phyloP scores from a whole-genome alignment of 2,888 invertebrate species.

The Syrphus vitripennis region DNA sequence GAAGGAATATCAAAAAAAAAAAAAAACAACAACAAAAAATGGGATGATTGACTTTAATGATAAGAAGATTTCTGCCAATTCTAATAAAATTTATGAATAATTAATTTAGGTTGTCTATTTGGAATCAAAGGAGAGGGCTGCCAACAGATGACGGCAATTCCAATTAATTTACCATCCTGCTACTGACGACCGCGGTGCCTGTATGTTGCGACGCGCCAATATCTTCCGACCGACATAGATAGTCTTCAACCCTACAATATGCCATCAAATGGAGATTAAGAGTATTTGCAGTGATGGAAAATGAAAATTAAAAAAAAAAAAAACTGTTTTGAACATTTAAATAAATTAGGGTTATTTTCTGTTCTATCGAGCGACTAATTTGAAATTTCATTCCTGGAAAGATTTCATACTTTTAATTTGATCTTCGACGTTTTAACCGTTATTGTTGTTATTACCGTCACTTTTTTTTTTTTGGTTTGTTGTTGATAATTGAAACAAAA shows the following conservation, averaged over 20 bases:
- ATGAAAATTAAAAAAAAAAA: neutral
- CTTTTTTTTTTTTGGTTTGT: neutral
- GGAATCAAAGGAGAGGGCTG: neutral
- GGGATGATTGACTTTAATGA: conserved; percentile 38
- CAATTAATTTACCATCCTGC: neutral
- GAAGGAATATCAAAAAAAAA: too few species aligned
- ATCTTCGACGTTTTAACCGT: neutral
- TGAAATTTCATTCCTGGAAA: neutral
- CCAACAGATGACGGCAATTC: neutral
- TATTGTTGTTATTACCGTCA: neutral
- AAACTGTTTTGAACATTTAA: conserved; percentile 30
- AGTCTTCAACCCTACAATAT: neutral
- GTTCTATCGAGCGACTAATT: conserved; percentile 21
- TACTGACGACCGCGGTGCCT: neutral
- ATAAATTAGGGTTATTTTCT: conserved; percentile 30
- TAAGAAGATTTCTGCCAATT: conserved; percentile 11
- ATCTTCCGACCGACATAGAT: neutral
- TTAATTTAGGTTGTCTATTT: conserved; percentile 1
- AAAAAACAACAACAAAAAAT: too few species aligned
- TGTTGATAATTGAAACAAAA: neutral
- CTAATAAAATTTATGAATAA: conserved; percentile 37
- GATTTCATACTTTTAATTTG: conserved; percentile 26
- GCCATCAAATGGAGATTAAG: neutral
- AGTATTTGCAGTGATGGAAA: neutral
- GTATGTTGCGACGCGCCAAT: neutral